These are phyloP conservation scores for Dasyornis broadbenti DNA, from an alignment of 2,113 vertebrate species.

Conservation along the genomic window DNA sequence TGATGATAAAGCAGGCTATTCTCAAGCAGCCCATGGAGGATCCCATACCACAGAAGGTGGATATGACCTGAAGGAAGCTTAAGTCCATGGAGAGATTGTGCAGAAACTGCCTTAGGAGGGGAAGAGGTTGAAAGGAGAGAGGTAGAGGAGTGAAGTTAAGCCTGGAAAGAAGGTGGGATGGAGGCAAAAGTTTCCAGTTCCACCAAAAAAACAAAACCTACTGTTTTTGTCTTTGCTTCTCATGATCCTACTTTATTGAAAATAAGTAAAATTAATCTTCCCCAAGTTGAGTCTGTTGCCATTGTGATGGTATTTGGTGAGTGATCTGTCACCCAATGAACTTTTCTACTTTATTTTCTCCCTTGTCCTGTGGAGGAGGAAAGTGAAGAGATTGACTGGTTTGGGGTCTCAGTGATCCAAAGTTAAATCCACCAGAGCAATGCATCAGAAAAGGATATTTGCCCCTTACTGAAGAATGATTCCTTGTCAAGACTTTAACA, in stretches of 20 bases:
- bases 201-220: not conserved
- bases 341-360: not conserved
- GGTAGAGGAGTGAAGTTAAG: not conserved
- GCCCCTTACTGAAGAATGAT: not conserved
- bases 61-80: not conserved
- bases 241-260: not conserved
- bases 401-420: not conserved
- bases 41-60: rapidly evolving
- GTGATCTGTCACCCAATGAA: not conserved
- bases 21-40: not conserved
- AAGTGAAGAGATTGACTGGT: rapidly evolving
- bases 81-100: not conserved
- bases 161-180: not conserved
- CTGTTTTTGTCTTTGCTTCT: not conserved
- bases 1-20: not conserved
- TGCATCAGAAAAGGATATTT: not conserved
- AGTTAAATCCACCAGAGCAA: not conserved
- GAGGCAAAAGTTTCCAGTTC: not conserved
- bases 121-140: not conserved
- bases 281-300: not conserved
- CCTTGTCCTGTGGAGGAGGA: not conserved
- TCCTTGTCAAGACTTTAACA: not conserved
- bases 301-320: not conserved
- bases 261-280: not conserved
- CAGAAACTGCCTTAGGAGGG: not conserved